Conservation (phyloP, 2,797 vertebrate genomes). For the Mus spretus region DNA sequence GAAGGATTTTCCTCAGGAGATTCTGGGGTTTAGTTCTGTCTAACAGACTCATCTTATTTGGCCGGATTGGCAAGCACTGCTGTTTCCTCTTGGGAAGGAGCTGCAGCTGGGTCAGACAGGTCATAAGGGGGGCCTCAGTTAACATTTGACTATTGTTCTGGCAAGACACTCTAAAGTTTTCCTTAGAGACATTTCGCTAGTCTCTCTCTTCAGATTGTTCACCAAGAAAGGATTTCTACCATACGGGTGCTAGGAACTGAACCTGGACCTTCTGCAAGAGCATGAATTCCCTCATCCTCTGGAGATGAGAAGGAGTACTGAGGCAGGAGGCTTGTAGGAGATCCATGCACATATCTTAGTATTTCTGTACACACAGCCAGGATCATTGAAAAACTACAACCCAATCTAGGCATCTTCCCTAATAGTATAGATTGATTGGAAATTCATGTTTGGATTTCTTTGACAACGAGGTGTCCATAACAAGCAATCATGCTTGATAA, state of each 20-base stretch:
- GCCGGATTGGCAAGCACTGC: neutral
- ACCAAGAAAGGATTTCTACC: neutral
- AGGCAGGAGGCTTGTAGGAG: neutral
- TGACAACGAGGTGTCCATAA: neutral
- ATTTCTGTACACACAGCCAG: neutral
- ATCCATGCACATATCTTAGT: neutral
- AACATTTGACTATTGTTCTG: neutral
- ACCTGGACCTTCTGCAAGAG: no score
- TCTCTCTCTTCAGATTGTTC: neutral
- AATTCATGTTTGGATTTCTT: neutral
- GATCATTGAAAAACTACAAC: neutral
- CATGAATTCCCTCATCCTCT: neutral
- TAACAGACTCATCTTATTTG: neutral
- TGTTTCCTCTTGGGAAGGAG: conserved; percentile 13
- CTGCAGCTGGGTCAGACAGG: neutral
- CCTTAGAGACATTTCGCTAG: neutral
- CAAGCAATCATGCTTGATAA: neutral
- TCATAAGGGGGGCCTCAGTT: neutral
- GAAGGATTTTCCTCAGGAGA: neutral
- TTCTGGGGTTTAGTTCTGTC: neutral
- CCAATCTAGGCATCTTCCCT: neutral
- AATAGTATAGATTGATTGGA: neutral
- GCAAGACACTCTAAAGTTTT: neutral
- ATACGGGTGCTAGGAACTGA: no score
- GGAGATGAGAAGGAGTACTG: neutral